Conservation (phyloP, 2,888 invertebrate genomes). For the Calliscelio sp. region DNA sequence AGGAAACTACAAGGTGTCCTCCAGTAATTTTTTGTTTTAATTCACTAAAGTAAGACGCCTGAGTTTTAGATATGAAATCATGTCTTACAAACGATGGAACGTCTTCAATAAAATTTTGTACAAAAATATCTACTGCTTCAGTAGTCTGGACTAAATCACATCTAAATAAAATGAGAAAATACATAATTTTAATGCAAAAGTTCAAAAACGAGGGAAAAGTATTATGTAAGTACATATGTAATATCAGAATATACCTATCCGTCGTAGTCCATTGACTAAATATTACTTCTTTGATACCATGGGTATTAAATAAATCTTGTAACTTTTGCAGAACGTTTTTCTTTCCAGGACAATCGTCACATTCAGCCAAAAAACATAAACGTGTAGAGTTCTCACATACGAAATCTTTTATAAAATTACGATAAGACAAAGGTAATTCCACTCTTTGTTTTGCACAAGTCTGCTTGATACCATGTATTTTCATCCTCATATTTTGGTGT, state of each 20-base stretch:
- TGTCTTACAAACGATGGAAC: constrained; percentile 5
- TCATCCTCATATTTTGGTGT: constrained; percentile 33
- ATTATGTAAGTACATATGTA: not conserved
- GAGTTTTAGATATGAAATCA: constrained; percentile 30
- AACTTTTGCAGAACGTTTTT: constrained; percentile 10
- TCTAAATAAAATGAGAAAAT: constrained; percentile 35
- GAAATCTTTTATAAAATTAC: constrained; percentile 14
- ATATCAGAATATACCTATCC: constrained; percentile 28
- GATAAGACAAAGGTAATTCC: not conserved
- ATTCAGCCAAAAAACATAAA: constrained; percentile 19
- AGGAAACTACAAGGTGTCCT: constrained; percentile 27
- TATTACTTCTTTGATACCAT: constrained; percentile 21
- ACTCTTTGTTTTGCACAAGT: not conserved
- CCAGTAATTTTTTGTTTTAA: not conserved
- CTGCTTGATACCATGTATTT: constrained; percentile 20
- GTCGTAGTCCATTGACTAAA: constrained; percentile 39
- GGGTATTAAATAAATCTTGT: constrained; percentile 5
- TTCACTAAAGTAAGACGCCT: constrained; percentile 25
- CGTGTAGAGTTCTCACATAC: constrained; percentile 34
- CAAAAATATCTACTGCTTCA: constrained; percentile 13
- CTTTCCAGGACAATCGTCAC: constrained; percentile 35
- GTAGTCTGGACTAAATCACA: constrained; percentile 35
- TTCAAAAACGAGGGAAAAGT: no score
- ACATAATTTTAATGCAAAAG: no score
- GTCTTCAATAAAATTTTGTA: constrained; percentile 23